phyloP scores from a whole-genome alignment of 2,888 invertebrate genomes.

The Podotricha telesiphe region DNA sequence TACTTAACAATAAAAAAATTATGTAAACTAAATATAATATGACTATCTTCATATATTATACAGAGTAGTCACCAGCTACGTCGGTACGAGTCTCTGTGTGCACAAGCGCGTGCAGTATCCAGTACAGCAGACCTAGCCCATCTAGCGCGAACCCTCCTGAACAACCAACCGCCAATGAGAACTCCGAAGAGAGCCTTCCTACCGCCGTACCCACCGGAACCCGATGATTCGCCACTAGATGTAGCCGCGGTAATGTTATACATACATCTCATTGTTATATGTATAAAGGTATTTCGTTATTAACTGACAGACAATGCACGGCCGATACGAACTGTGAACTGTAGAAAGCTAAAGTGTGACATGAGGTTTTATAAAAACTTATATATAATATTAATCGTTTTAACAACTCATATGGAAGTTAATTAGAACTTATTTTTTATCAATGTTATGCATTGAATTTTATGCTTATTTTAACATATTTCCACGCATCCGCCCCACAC shows the following conservation, averaged over 20 bases:
- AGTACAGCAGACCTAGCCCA: conserved; percentile 90
- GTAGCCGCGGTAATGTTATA: conserved; percentile 67
- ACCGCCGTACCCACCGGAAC: conserved; percentile 79
- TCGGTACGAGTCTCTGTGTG: conserved; percentile 91
- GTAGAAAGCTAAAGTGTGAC: too few relatives aligned
- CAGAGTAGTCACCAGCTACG: conserved; percentile 92
- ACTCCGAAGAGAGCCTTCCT: conserved; percentile 87
- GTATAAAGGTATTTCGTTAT: too few relatives aligned
- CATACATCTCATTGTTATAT: background rate
- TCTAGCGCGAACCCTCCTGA: conserved; percentile 91
- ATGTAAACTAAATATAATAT: background rate
- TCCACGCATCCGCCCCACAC: background rate
- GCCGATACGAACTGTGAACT: too few relatives aligned
- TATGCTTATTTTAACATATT: background rate
- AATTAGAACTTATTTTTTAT: background rate
- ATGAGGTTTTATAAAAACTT: background rate
- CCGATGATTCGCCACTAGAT: conserved; percentile 74
- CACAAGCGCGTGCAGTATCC: conserved; percentile 90
- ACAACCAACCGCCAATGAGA: conserved; percentile 85
- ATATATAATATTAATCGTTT: background rate
- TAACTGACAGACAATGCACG: too few relatives aligned
- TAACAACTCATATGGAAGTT: background rate
- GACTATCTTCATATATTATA: conserved; percentile 43
- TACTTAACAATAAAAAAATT: too few relatives aligned
- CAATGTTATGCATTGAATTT: background rate